Base-by-base conservation (phyloP, 2,113 vertebrate genomes). In the Syngnathoides biaculeatus region DNA sequence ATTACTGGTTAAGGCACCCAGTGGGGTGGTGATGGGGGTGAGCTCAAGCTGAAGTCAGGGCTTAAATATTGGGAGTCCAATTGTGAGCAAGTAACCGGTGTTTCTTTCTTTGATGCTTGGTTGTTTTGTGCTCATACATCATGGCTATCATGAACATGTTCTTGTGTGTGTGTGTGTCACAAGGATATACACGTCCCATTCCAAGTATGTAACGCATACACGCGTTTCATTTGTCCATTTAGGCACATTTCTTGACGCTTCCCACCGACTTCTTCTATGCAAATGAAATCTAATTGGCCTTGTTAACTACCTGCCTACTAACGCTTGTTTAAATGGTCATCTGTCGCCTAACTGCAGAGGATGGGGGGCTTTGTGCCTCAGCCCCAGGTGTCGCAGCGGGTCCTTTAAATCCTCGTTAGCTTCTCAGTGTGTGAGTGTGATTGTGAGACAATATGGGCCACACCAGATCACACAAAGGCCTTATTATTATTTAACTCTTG, bases 1-100 rank as follows among this genome's bases (percentile, higher is more conserved):
- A 88, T 91, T 87, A 90, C 82, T 79, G 80, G 84, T 89, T 89
- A 87, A 90, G 84, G 81, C 75, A 70, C 84, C 81, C 90, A 81
- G 91, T 82, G 81, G 90, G n/a, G n/a, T n/a, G n/a, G n/a, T n/a
- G n/a, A n/a, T n/a, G n/a, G 91, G 80, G 90, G 87, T 68, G 82
- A 17, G 82, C 84, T 77, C 82, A 66, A 84, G 83, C 78, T 65
- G 79, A 81, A 85, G 82, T 71, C 24, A 71, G 83, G 81, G 70
- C 70, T 30, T 39, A 59, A 73, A 71, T 42, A 65, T 74, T 82
- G 80, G 79, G 70, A 85, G 85, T 75, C 72, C 73, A 65, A 81
- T 71, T 81, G 74, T 45, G 81, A 65, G 65, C 65, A n/a, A 77
- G 72, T 43, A 70, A 77, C 75, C 77, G 72, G 72, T 65, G 61